Percentiles rank a stretch among this genome's conserved stretches.
These are phyloP conservation scores for Liopterus haemorrhoidalis DNA, from an alignment of 2,888 invertebrate genomes.

Conservation along the genomic window DNA sequence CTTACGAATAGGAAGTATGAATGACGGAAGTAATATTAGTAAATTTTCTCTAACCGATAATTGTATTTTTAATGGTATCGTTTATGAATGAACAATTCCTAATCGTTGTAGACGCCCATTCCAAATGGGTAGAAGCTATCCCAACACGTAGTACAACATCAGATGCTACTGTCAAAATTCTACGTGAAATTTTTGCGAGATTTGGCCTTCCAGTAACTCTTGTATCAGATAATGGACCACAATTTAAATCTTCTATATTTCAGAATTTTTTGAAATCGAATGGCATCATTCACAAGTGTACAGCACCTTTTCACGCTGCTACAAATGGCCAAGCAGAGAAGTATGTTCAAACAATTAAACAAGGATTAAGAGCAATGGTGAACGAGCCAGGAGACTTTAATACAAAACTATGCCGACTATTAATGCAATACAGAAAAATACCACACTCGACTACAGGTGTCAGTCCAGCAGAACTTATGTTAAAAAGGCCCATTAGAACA, in stretches of 20 bases:
- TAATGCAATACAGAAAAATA: conserved; percentile 25
- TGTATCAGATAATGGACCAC: conserved; percentile 29
- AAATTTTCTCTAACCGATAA: conserved; percentile 26
- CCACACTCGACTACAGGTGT: conserved; percentile 11
- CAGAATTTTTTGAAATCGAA: conserved; percentile 24
- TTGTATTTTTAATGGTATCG: conserved; percentile 21
- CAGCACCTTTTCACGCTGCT: conserved; percentile 30
- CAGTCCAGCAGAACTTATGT: conserved; percentile 25
- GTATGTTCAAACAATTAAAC: conserved; percentile 28
- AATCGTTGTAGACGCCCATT: conserved; percentile 23
- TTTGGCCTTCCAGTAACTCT: conserved; percentile 28
- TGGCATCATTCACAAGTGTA: conserved; percentile 26
- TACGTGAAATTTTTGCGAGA: conserved; percentile 22
- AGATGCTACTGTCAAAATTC: conserved; percentile 16
- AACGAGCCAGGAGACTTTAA: conserved; percentile 15
- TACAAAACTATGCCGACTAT: conserved; percentile 14
- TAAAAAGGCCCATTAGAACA: conserved; percentile 16
- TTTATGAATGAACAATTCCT: conserved; percentile 9
- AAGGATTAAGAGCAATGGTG: conserved; percentile 11
- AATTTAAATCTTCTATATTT: conserved; percentile 30
- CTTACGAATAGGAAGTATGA: conserved; percentile 13
- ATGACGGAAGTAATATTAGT: conserved; percentile 20
- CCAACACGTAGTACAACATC: conserved; percentile 26
- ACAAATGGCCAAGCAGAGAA: conserved; percentile 31
- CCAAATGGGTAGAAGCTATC: conserved; percentile 28